These are phyloP conservation scores for Pseudorasbora parva DNA, from an alignment of 2,113 vertebrate species.

Conservation along the genomic window DNA sequence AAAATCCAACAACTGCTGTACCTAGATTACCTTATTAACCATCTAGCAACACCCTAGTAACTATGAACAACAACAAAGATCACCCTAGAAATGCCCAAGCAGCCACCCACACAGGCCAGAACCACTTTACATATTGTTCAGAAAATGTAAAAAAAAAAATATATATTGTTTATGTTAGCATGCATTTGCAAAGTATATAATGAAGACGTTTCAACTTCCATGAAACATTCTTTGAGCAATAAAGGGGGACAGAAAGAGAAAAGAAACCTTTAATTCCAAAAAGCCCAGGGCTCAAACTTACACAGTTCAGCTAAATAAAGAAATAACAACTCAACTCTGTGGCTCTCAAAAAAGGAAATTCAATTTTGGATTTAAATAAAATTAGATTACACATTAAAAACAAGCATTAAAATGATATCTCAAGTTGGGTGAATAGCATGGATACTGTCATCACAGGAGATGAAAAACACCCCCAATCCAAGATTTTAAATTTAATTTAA, in stretches of 20 bases:
- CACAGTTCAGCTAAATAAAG: slow-evolving; percentile 14
- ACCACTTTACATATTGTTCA: neutral
- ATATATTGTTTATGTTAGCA: neutral
- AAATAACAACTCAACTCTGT: neutral
- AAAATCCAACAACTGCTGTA: neutral
- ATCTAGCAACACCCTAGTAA: too few species aligned
- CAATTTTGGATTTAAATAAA: slow-evolving; percentile 23
- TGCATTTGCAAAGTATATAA: neutral
- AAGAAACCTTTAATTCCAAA: neutral
- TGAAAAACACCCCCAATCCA: neutral
- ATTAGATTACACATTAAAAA: neutral
- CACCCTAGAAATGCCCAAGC: neutral
- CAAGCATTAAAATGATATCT: neutral
- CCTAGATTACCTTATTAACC: neutral
- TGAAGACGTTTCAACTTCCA: neutral
- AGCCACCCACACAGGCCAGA: neutral
- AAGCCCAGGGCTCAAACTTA: slow-evolving; percentile 19
- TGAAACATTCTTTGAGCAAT: neutral
- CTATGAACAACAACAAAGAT: neutral
- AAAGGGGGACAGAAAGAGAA: neutral
- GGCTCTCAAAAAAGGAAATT: neutral
- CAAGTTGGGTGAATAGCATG: neutral
- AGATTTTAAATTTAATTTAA: neutral
- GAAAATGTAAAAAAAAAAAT: neutral
- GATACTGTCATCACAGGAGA: neutral